Evolutionary conservation across 2,113 vertebrate genomes (phyloP), one percentile per base, ranked within the genome.

Genomic region (Hyperopisus bebe): DNA sequence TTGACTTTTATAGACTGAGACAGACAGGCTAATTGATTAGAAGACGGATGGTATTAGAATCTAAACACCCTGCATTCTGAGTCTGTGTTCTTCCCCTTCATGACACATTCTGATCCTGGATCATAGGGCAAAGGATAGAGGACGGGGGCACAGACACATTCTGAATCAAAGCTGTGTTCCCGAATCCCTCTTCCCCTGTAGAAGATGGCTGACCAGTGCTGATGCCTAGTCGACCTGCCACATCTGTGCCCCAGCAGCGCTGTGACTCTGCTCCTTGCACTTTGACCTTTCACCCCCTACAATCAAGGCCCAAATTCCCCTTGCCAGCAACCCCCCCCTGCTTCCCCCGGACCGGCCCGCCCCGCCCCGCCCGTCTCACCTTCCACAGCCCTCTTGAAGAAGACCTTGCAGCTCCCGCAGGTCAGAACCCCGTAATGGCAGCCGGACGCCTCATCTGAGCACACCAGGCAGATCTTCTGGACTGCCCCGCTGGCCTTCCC

Each of bases 401-500:
- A 97, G 66, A 97, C 96, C 93, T 97, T 97, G 93, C 96, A 97
- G 94, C 96, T 96, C 89, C 96, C 96, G 11, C 96, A 97, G 89
- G 96, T 97, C 90, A 96, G 95, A n/a, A 97, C 96, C 0, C 96
- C 96, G 0, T 97, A 97, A 91, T 97, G 96, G 92, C 96, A 97
- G 84, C 96, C 96, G 0, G 96, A 97, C 3, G 96, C 96, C 90
- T 96, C 96, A 19, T 96, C 96, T 0, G 95, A 96, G 90, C 96
- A 97, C 90, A 97, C 96, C 92, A 96, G 93, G 90, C 96, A 97
- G 91, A 96, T 95, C 91, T 96, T 96, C 82, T 95, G 95, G 88
- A 91, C 89, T 66, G 90, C 21, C 11, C 91, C 90, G 46, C 92
- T 89, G 1, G 92, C 91, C 86, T 96, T 96, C 55, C 92, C 94